These are phyloP conservation scores for Tuberolachnus salignus DNA, from an alignment of 2,888 invertebrate genomes.

Conservation along the genomic window DNA sequence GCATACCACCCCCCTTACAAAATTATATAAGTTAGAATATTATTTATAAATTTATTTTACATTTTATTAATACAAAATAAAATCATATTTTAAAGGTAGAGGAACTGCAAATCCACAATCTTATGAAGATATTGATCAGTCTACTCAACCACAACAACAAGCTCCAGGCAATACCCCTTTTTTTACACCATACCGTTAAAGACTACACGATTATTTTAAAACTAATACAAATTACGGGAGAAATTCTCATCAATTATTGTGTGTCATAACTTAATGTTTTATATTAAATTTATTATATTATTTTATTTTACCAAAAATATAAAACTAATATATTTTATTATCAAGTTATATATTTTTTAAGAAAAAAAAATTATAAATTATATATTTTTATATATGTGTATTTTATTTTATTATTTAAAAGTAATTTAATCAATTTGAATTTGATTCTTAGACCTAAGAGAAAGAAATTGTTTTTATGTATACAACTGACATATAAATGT, in stretches of 20 bases:
- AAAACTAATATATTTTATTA: conserved; percentile 15
- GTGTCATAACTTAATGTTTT: conserved; percentile 34
- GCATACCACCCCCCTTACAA: conserved; percentile 49
- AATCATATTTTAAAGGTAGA: conserved; percentile 33
- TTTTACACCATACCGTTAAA: conserved; percentile 55
- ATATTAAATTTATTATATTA: conserved; percentile 21
- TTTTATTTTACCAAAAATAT: conserved; percentile 13
- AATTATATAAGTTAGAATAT: conserved; percentile 42
- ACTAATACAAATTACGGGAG: neutral
- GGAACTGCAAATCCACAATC: conserved; percentile 43
- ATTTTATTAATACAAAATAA: neutral
- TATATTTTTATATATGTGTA: neutral
- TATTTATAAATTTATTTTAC: neutral
- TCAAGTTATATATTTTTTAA: conserved; percentile 22
- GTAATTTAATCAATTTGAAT: neutral
- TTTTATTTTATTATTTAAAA: neutral
- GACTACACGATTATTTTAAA: conserved; percentile 30
- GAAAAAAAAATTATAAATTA: conserved; percentile 11
- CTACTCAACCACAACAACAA: conserved; percentile 30
- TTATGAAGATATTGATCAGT: conserved; percentile 50
- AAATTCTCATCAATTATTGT: conserved; percentile 38
- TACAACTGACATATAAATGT: too few species aligned
- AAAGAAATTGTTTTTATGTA: too few species aligned
- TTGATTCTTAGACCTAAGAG: too few species aligned
- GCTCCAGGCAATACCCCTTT: conserved; percentile 38